A percentile compares a stretch with the other conserved stretches of the same genome.
Evolutionary conservation across 35 echinoderm and acorn worm species (phyloP).

Genomic region (Lytechinus variegatus): DNA sequence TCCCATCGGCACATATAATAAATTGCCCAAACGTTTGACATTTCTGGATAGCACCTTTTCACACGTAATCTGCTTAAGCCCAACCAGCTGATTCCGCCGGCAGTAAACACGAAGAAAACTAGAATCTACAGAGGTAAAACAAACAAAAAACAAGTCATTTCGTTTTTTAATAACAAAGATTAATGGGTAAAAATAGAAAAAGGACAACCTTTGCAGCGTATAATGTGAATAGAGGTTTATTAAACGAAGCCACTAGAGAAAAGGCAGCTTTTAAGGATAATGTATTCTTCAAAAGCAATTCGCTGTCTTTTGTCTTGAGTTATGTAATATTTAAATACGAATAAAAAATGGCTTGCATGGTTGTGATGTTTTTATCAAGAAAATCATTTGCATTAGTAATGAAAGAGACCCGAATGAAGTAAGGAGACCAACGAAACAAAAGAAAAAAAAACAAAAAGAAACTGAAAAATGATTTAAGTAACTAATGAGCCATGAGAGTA

Average conservation of each 20-base stretch:
- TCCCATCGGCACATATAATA: not conserved
- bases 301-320: too few species aligned
- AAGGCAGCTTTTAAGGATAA: not conserved
- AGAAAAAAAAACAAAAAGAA: too few species aligned
- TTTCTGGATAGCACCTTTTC: not conserved
- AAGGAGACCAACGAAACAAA: too few species aligned
- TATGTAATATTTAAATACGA: too few species aligned
- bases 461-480: too few species aligned
- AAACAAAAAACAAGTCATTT: not conserved
- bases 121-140: not conserved
- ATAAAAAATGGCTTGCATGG: too few species aligned
- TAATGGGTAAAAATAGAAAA: not conserved
- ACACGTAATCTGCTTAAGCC: not conserved
- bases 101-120: not conserved
- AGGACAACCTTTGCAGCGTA: not conserved
- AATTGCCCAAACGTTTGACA: not conserved
- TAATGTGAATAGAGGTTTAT: not conserved
- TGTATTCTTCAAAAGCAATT: too few species aligned
- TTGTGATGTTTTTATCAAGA: too few species aligned
- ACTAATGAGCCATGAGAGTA: too few species aligned
- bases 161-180: not conserved
- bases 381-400: too few species aligned
- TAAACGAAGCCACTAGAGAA: not conserved
- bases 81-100: not conserved
- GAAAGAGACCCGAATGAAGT: too few species aligned